A percentile compares a stretch with the other conserved stretches of the same genome.
These are phyloP conservation scores for Diphyllodes magnificus DNA, from an alignment of 2,113 vertebrate genomes.

Conservation along the genomic window DNA sequence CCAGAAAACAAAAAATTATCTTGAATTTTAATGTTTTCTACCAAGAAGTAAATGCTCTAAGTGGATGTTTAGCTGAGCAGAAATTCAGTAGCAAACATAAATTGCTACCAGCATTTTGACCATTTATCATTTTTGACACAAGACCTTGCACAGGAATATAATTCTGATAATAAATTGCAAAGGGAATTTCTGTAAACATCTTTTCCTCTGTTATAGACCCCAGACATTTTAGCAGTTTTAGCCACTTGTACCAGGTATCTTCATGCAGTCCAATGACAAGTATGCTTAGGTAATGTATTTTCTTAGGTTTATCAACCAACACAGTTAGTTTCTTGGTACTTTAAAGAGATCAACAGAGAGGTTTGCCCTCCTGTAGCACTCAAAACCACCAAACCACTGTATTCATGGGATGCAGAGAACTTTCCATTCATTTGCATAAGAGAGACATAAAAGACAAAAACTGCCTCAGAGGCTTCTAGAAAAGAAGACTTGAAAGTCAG, in stretches of 20 bases:
- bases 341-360: not conserved
- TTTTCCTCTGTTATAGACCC: not conserved
- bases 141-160: not conserved
- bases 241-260: not conserved
- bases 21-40: not conserved
- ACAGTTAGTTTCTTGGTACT: not conserved
- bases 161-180: not conserved
- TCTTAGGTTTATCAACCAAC: not conserved
- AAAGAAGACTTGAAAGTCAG: not conserved
- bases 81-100: not conserved
- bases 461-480: not conserved
- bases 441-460: not conserved
- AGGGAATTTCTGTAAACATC: not conserved
- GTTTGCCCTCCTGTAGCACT: not conserved
- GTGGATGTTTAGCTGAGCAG: not conserved
- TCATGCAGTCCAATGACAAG: not conserved
- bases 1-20: not conserved
- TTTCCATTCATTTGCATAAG: not conserved
- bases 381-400: not conserved
- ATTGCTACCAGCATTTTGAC: not conserved
- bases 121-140: conserved; percentile 35
- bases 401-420: not conserved
- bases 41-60: not conserved
- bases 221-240: not conserved
- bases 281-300: not conserved